Conservation (phyloP, 37 sponge, comb jelly and placozoan genomes). For the Geodia barretti region DNA sequence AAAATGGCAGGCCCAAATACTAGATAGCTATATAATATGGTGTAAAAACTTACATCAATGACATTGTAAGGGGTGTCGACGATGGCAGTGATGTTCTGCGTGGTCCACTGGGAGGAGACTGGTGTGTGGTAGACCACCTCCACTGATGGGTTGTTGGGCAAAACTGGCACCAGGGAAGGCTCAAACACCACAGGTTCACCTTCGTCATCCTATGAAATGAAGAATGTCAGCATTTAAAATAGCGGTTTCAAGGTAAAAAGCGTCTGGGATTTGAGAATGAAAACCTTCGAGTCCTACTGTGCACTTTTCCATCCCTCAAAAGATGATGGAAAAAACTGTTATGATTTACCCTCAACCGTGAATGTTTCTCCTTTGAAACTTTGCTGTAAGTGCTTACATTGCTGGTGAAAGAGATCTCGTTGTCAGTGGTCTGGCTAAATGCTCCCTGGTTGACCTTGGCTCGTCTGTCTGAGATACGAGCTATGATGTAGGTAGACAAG, state of each 20-base stretch:
- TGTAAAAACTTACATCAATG: constrained; percentile 29
- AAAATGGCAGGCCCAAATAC: no score
- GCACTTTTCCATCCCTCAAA: no score
- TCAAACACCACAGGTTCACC: constrained; percentile 5
- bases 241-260: no score
- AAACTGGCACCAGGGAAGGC: constrained; percentile 4
- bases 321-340: no score
- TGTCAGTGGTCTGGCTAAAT: constrained; percentile 6
- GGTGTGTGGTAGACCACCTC: background rate
- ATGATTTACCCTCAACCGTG: no score
- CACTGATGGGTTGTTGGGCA: background rate
- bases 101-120: no score
- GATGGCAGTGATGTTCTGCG: background rate
- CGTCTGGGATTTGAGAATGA: no score
- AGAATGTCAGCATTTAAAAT: background rate
- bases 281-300: no score
- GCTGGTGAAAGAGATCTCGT: background rate
- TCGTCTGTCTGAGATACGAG: constrained; percentile 28
- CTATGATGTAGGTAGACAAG: constrained; percentile 45
- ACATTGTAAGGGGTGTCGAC: constrained; percentile 53
- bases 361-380: no score
- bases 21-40: no score
- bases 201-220: no score
- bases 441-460: constrained; percentile 27
- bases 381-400: constrained; percentile 2